Evolutionary conservation across 2,888 invertebrate genomes (phyloP).

Genomic region (Ashinkailepas kermadecensis): DNA sequence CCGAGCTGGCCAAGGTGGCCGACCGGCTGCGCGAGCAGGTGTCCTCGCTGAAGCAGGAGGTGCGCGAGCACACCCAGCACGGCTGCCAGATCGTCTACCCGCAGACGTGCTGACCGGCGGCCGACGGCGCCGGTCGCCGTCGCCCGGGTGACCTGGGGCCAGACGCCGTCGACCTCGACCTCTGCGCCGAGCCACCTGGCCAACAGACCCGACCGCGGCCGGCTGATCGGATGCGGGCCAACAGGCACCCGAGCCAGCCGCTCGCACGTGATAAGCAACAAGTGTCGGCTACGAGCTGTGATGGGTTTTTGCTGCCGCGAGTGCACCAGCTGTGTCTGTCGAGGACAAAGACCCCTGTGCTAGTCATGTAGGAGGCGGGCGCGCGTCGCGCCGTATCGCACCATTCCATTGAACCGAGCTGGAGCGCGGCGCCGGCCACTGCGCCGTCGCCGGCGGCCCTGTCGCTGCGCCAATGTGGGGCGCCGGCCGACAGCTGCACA

Average conservation of each 20-base stretch:
- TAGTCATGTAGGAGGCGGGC: background rate
- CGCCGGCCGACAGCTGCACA: background rate
- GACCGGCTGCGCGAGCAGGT: slow-evolving; percentile 84
- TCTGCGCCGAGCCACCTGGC: background rate
- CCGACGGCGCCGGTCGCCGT: background rate
- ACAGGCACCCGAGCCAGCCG: too few relatives aligned
- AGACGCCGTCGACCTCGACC: too few relatives aligned
- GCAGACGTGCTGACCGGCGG: background rate
- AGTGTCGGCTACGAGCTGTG: background rate
- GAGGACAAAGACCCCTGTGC: background rate
- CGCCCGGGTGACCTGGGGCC: background rate
- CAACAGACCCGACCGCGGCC: background rate
- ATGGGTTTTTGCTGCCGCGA: background rate
- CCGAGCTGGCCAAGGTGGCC: slow-evolving; percentile 71
- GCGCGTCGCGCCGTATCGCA: background rate
- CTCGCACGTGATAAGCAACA: background rate
- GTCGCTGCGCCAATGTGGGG: background rate
- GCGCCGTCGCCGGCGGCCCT: background rate
- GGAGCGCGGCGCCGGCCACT: too few relatives aligned
- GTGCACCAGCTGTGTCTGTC: background rate
- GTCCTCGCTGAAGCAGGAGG: slow-evolving; percentile 81
- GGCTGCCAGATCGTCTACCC: slow-evolving; percentile 67
- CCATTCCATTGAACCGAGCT: too few relatives aligned
- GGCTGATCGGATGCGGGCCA: background rate
- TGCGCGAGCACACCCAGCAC: slow-evolving; percentile 84